Evolutionary conservation across 2,797 vertebrate species (phyloP), one percentile per base, ranked within the genome.

Genomic region (Meda fulgida): DNA sequence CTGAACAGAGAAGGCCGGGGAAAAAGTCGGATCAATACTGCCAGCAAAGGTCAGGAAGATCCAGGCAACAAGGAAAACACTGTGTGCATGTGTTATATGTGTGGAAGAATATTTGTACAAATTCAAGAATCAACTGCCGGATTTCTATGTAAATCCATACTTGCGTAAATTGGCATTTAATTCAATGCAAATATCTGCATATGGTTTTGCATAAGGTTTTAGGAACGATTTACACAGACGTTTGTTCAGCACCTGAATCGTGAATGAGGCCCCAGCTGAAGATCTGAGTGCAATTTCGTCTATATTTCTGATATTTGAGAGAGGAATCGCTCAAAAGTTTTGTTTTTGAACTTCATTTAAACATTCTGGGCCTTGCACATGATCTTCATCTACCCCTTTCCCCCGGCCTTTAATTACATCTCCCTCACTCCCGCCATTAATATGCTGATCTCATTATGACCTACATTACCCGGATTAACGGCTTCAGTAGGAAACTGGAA

Each of bases 401-500:
- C 26, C 69, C 67, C 60, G 18, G 55, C 31, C 77, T 78, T 71
- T 86, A 63, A 65, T 83, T 79, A 40, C 55, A 79, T 72, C 71
- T 51, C 36, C 48, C 69, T 80, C 73, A 78, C 63, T 43, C 69
- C 92, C 86, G 86, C 91, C 92, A 93, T 94, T 94, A 92, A 94
- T 95, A 96, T 93, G 92, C 91, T 94, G 92, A 95, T 95, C 89
- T 92, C 83, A 95, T 95, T 96, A 95, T 95, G 93, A 93, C 91
- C 91, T 92, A 90, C 95, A 96, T 95, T 95, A 95, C 94, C 92
- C 91, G 90, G 92, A 92, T 90, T 94, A 94, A 93, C 95, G 94
- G 89, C 95, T 94, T 94, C 80, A 85, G 86, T 84, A 87, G 90
- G 90, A 94, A 96, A 95, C 94, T 92, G 92, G 96, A 95, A 95